Base-by-base conservation (phyloP, 2,888 invertebrate genomes). In the Dryococelus australis region DNA sequence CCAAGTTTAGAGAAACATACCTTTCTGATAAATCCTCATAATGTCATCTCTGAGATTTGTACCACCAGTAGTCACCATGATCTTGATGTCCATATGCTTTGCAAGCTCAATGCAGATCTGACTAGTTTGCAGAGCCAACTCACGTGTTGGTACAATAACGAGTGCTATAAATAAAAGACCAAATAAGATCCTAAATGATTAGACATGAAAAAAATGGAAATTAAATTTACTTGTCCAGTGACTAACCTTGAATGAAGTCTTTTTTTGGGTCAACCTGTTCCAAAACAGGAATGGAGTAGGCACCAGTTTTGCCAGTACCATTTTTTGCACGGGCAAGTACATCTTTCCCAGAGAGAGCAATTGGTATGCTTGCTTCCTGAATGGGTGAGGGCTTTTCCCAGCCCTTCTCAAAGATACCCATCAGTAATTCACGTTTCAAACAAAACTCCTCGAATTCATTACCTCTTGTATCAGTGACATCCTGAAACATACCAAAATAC, bases 341-440 rank as follows among this genome's bases (percentile, higher is more conserved):
- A 94, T 99, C 99, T 93, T 98, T 97, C 91, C 99, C 99, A 91
- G 98, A 97, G 91, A 99, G 95, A 90, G 99, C 99, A 92, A 99
- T 98, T 89, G 99, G 99, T 93, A 99, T 99, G 92, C 99, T 98
- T 91, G 98, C 98, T 94, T 99, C 99, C 95, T 99, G 99, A 94
- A 99, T 99, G 51, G 99, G 99, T 89, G 99, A 99, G 87, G 99
- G 99, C 93, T 98, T 98, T 93, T 99, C 99, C 99, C 98, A 99
- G 88, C 99, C 99, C 94, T 99, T 99, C 93, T 99, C 99, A 93
- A 99, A 99, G 92, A 99, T 99, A 90, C 99, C 99, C 99, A 99
- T 99, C 91, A 99, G 94, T 91, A 99, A 95, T 94, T 99, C 98
- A 91, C 99, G 95, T 93, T 98, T 98, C 90, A 99, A 94, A 93